Conservation (phyloP, 2,888 invertebrate species). For the Melangyna quadrimaculata region DNA sequence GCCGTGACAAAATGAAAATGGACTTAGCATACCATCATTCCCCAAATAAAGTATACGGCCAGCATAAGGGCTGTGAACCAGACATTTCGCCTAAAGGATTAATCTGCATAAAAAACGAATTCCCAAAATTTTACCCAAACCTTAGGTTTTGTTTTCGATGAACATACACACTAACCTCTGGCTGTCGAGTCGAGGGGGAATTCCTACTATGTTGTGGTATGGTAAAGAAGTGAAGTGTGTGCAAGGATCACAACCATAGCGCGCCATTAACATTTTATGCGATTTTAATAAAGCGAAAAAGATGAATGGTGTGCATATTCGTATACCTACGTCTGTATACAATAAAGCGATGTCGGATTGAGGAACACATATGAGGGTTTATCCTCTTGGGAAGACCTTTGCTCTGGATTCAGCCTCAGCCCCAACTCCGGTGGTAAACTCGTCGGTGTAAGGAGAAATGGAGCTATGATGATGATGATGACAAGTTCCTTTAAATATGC, state of each 20-base stretch:
- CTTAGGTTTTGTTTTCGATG: constrained; percentile 2
- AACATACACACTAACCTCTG: constrained; percentile 12
- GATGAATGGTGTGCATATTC: constrained; percentile 28
- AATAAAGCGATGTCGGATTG: constrained; percentile 13
- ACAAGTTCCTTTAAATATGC: constrained; percentile 56
- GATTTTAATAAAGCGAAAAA: constrained; percentile 70
- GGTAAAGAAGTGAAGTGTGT: background rate
- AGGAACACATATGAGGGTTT: constrained; percentile 39
- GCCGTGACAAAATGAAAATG: constrained; percentile 45
- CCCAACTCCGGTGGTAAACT: background rate
- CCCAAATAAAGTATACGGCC: background rate
- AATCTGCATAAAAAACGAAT: constrained; percentile 70
- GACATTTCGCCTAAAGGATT: constrained; percentile 65
- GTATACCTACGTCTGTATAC: background rate
- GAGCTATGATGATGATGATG: constrained; percentile 36
- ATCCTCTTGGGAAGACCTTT: constrained; percentile 41
- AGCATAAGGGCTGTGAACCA: constrained; percentile 13
- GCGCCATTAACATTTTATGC: constrained; percentile 67
- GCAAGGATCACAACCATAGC: constrained; percentile 18
- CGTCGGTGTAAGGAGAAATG: background rate
- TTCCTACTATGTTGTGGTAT: background rate
- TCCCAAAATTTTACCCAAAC: constrained; percentile 56
- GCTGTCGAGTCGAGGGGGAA: background rate
- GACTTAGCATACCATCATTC: constrained; percentile 20
- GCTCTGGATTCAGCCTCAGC: background rate